These are phyloP conservation scores for Meloidogyne floridensis DNA, from an alignment of 1,140 invertebrate genomes.

Conservation along the genomic window DNA sequence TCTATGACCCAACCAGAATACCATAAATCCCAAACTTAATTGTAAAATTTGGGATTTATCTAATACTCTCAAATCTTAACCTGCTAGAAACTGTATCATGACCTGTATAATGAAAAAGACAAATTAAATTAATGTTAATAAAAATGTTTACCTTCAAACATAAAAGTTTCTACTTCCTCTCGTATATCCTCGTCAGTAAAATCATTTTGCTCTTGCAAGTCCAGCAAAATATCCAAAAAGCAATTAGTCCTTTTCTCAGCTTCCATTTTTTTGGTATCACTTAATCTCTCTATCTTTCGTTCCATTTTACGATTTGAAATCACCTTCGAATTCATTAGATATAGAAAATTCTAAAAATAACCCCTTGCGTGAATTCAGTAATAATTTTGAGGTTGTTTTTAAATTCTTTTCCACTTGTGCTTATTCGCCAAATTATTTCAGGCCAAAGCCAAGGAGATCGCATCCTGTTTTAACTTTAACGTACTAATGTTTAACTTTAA, in stretches of 20 bases:
- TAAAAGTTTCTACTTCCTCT: slow-evolving; percentile 79
- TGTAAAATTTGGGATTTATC: neutral
- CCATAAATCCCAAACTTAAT: slow-evolving; percentile 71
- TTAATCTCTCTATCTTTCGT: slow-evolving; percentile 37
- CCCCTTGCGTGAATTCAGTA: slow-evolving; percentile 43
- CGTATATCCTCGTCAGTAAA: slow-evolving; percentile 70
- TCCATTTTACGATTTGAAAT: slow-evolving; percentile 40
- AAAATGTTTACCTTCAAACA: slow-evolving; percentile 71
- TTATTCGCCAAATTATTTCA: slow-evolving; percentile 44
- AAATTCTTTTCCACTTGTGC: slow-evolving; percentile 50
- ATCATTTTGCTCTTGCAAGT: slow-evolving; percentile 77
- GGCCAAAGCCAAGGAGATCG: slow-evolving; percentile 62
- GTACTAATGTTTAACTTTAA: no score
- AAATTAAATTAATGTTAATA: slow-evolving; percentile 37
- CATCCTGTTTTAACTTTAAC: slow-evolving; percentile 35
- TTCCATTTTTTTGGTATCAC: slow-evolving; percentile 73
- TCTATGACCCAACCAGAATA: slow-evolving; percentile 68
- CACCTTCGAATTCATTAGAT: slow-evolving; percentile 36
- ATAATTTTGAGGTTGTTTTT: slow-evolving; percentile 39
- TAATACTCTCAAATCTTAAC: neutral
- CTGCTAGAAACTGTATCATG: slow-evolving; percentile 87
- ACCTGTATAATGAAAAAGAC: slow-evolving; percentile 68
- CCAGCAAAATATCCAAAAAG: slow-evolving; percentile 87
- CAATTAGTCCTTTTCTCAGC: slow-evolving; percentile 74
- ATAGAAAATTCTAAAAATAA: slow-evolving; percentile 27